These are phyloP conservation scores for Kryptolebias marmoratus DNA, from an alignment of 2,113 vertebrate genomes.

Conservation along the genomic window DNA sequence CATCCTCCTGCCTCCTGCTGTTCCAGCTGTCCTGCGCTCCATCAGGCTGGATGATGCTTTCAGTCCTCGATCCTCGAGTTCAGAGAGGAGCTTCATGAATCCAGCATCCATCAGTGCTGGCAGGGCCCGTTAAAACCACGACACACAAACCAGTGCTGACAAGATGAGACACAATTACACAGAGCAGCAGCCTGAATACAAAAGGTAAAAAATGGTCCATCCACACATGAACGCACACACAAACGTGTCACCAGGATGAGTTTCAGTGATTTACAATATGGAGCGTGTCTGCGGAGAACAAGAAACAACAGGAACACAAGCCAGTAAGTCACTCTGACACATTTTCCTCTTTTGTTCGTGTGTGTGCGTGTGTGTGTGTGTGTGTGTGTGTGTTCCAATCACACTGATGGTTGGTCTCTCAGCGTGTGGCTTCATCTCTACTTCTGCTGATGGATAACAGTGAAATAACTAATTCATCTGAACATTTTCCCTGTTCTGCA, in stretches of 20 bases:
- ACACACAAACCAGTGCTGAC: slow-evolving; percentile 17
- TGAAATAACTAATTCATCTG: too few relatives aligned
- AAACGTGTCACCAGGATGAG: background rate
- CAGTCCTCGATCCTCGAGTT: slow-evolving; percentile 51
- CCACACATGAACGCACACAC: background rate
- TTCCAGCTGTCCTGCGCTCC: slow-evolving; percentile 6
- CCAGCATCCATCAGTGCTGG: slow-evolving; percentile 61
- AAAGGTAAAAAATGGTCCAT: background rate
- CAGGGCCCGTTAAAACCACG: slow-evolving; percentile 36
- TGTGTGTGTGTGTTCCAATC: too few relatives aligned
- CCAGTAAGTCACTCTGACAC: background rate
- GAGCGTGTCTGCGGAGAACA: too few relatives aligned
- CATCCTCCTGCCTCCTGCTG: slow-evolving; percentile 23
- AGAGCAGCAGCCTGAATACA: too few relatives aligned
- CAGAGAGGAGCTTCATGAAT: slow-evolving; percentile 56
- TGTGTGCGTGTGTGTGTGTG: too few relatives aligned
- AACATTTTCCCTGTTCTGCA: too few relatives aligned
- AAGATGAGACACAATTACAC: background rate
- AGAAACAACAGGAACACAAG: background rate
- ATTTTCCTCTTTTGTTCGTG: too few relatives aligned
- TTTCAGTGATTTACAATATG: background rate
- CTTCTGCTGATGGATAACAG: too few relatives aligned
- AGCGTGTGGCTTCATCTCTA: too few relatives aligned
- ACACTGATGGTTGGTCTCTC: too few relatives aligned
- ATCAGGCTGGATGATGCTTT: slow-evolving; percentile 47